A percentile compares a stretch with the other conserved stretches of the same genome.
Evolutionary conservation across 2,797 vertebrate genomes (phyloP).

Genomic region (Tauraco hartlaubi): DNA sequence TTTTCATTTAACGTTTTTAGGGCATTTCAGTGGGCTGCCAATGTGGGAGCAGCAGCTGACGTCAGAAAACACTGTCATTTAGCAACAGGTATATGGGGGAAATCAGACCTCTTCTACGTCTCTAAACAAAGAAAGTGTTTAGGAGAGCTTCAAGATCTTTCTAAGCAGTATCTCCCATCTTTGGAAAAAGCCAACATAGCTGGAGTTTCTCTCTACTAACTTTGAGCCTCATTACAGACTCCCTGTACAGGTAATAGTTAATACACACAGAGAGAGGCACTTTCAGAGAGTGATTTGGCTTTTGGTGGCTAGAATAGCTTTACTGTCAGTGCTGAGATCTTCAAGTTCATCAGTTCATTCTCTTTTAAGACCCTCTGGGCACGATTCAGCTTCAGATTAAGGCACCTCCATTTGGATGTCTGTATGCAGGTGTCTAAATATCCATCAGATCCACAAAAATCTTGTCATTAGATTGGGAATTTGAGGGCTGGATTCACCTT

Average conservation of each 20-base stretch:
- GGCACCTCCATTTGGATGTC: not conserved
- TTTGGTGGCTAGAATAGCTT: not conserved
- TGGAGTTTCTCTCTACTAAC: not conserved
- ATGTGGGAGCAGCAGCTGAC: conserved; percentile 7
- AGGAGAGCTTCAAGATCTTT: not conserved
- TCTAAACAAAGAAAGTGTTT: conserved; percentile 11
- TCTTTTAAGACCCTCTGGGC: not conserved
- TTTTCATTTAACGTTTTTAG: conserved; percentile 32
- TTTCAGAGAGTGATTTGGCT: not conserved
- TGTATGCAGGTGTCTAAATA: not conserved
- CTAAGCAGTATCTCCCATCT: not conserved
- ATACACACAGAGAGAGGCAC: not conserved
- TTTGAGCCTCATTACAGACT: not conserved
- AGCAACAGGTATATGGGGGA: not conserved
- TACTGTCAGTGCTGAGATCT: not conserved
- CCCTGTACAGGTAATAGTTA: not conserved
- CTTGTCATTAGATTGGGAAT: not conserved
- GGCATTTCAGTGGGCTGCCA: conserved; percentile 18
- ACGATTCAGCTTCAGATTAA: not conserved
- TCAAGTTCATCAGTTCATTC: not conserved
- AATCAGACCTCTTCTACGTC: not conserved
- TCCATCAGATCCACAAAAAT: not conserved
- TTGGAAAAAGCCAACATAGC: not conserved
- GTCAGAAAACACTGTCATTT: not conserved
- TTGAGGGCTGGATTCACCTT: not conserved